Evolutionary conservation across 2,113 vertebrate genomes (phyloP).

Genomic region (Thinocorus orbignyianus): DNA sequence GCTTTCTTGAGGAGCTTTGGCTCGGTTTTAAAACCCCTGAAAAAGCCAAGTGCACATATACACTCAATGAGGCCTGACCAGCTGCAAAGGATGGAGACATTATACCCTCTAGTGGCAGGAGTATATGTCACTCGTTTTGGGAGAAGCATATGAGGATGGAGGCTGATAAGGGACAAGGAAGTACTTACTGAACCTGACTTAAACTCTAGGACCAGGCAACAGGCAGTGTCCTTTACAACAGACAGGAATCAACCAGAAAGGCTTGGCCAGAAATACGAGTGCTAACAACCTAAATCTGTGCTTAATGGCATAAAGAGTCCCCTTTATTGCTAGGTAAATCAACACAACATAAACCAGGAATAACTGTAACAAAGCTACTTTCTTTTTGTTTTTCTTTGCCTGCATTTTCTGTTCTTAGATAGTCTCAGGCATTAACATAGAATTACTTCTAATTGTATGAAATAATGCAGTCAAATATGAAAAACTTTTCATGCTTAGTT

Average conservation of each 20-base stretch:
- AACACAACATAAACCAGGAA: background rate
- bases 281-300: accelerated
- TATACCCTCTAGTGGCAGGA: constrained; percentile 54
- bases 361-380: background rate
- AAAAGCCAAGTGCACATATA: background rate
- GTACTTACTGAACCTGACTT: background rate
- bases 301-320: background rate
- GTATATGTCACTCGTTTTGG: background rate
- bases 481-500: background rate
- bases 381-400: background rate
- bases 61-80: background rate
- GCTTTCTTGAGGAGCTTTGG: background rate
- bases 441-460: background rate
- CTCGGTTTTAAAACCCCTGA: background rate
- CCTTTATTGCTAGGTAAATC: background rate
- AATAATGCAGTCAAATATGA: background rate
- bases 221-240: background rate
- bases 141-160: background rate
- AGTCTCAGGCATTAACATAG: background rate
- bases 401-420: background rate
- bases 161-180: accelerated
- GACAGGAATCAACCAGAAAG: background rate
- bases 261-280: background rate
- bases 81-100: background rate
- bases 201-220: background rate